phyloP scores from a whole-genome alignment of 1,140 invertebrate genomes.

The Chironomus striatipennis region DNA sequence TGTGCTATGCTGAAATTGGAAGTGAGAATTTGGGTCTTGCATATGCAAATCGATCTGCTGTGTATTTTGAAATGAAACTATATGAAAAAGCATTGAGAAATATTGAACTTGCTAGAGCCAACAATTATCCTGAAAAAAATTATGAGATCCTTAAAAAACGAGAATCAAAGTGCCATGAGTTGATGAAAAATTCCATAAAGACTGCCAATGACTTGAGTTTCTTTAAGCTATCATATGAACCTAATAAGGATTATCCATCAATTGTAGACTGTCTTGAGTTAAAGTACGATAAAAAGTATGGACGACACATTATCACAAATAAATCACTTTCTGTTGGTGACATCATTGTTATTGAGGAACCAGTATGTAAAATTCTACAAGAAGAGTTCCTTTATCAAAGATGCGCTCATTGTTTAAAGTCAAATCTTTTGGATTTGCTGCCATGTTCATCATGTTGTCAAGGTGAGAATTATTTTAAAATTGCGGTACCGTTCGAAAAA shows the following conservation, averaged over 20 bases:
- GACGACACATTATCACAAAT: constrained; percentile 15
- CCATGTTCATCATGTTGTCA: background rate
- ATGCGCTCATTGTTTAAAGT: background rate
- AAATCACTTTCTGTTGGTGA: background rate
- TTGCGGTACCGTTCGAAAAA: background rate
- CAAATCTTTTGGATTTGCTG: background rate
- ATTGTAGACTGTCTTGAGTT: background rate
- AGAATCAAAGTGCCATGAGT: background rate
- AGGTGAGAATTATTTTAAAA: background rate
- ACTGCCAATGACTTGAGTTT: background rate
- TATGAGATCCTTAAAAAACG: constrained; percentile 27
- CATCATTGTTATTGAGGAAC: constrained; percentile 7
- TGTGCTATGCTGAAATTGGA: constrained; percentile 29
- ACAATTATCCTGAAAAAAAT: constrained; percentile 33
- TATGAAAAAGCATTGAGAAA: constrained; percentile 39
- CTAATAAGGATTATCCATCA: background rate
- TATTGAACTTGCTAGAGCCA: constrained; percentile 33
- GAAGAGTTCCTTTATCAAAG: background rate
- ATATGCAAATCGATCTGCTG: constrained; percentile 41
- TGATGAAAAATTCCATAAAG: background rate
- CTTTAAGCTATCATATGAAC: background rate
- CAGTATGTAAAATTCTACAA: background rate
- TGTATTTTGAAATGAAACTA: constrained; percentile 37
- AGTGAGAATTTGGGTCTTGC: constrained; percentile 34
- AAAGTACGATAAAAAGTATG: constrained; percentile 13